phyloP scores from a whole-genome alignment of 2,888 invertebrate species.

The Eurois occulta region DNA sequence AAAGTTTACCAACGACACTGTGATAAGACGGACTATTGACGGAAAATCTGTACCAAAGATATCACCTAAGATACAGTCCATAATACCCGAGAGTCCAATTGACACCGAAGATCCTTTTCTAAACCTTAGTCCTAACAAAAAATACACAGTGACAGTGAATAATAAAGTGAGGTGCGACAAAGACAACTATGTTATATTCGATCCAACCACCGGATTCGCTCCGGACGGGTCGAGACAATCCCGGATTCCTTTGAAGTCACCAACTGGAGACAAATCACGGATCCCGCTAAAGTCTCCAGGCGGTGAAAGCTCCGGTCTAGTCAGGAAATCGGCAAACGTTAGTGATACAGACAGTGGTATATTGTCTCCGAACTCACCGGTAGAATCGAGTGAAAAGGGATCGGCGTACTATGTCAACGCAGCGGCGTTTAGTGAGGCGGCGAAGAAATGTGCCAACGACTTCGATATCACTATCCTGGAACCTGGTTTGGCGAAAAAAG shows the following conservation, averaged over 20 bases:
- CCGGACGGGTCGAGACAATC: slow-evolving; percentile 78
- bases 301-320: slow-evolving; percentile 78
- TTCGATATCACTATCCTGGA: slow-evolving; percentile 86
- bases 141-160: slow-evolving; percentile 89
- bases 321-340: slow-evolving; percentile 84
- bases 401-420: slow-evolving; percentile 84
- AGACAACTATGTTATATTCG: slow-evolving; percentile 89
- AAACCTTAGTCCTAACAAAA: slow-evolving; percentile 89
- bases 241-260: slow-evolving; percentile 79
- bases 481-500: slow-evolving; percentile 85
- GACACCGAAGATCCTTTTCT: slow-evolving; percentile 88
- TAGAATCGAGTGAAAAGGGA: slow-evolving; percentile 86
- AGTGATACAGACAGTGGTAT: slow-evolving; percentile 92
- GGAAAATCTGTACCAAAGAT: slow-evolving; percentile 88
- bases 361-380: slow-evolving; percentile 91
- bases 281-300: slow-evolving; percentile 82
- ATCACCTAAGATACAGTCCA: slow-evolving; percentile 88
- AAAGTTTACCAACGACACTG: slow-evolving; percentile 86
- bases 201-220: slow-evolving; percentile 87
- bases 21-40: slow-evolving; percentile 84
- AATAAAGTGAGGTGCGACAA: slow-evolving; percentile 89
- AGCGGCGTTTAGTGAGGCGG: slow-evolving; percentile 82
- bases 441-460: slow-evolving; percentile 79
- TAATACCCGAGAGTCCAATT: slow-evolving; percentile 88
- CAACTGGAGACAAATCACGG: slow-evolving; percentile 80